A percentile compares a stretch with the other conserved stretches of the same genome.
These are phyloP conservation scores for Sphinx pinastri DNA, from an alignment of 2,888 invertebrate species.

Conservation along the genomic window DNA sequence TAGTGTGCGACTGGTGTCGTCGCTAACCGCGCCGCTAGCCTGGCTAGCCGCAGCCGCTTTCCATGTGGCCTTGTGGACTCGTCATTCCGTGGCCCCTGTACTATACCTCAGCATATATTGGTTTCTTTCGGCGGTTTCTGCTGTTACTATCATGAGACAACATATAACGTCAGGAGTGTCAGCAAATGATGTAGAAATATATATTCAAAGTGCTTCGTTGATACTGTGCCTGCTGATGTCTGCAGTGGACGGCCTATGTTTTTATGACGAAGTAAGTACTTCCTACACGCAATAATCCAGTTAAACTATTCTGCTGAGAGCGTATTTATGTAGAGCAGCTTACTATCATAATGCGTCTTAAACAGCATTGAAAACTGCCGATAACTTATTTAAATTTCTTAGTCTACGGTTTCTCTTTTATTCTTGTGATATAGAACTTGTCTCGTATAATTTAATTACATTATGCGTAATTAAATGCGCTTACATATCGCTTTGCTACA, in stretches of 20 bases:
- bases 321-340: neutral
- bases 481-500: too few relatives aligned
- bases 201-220: slow-evolving; percentile 60
- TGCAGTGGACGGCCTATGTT: slow-evolving; percentile 69
- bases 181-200: slow-evolving; percentile 57
- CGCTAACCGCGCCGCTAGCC: slow-evolving; percentile 64
- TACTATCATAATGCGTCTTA: neutral
- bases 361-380: neutral
- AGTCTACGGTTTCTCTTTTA: neutral
- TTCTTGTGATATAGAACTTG: neutral
- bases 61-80: slow-evolving; percentile 69
- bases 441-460: neutral
- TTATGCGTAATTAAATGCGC: too few relatives aligned
- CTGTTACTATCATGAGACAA: slow-evolving; percentile 62
- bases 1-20: slow-evolving; percentile 61
- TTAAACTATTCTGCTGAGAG: slow-evolving; percentile 31
- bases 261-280: slow-evolving; percentile 72
- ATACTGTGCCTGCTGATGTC: slow-evolving; percentile 60
- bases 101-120: slow-evolving; percentile 78
- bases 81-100: slow-evolving; percentile 68
- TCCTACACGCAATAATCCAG: slow-evolving; percentile 35
- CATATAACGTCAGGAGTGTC: slow-evolving; percentile 47
- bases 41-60: slow-evolving; percentile 74
- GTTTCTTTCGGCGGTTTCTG: slow-evolving; percentile 63
- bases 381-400: neutral